These are phyloP conservation scores for Lineus longissimus DNA, from an alignment of 1,140 invertebrate genomes.

Conservation along the genomic window DNA sequence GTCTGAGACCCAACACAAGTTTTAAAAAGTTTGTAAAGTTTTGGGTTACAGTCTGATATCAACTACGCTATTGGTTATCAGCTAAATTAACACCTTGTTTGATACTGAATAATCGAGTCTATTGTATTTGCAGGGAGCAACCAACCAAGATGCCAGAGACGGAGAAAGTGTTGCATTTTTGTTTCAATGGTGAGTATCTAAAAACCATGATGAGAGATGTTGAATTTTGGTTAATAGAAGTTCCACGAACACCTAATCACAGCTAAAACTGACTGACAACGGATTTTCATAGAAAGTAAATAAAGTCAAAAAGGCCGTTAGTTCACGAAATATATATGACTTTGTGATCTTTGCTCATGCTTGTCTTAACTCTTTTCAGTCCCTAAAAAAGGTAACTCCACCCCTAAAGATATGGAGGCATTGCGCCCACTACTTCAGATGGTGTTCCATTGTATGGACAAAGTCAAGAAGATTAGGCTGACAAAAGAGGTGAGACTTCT, in stretches of 20 bases:
- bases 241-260: too few species aligned
- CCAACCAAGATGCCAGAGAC: constrained; percentile 65
- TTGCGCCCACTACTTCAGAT: constrained; percentile 78
- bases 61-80: too few species aligned
- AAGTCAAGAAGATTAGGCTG: constrained; percentile 80
- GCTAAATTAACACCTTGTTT: too few species aligned
- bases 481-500: constrained; percentile 86
- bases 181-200: constrained; percentile 64
- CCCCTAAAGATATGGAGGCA: constrained; percentile 64
- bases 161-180: constrained; percentile 77
- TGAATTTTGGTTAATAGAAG: too few species aligned
- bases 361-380: constrained; percentile 37
- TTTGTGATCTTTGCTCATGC: too few species aligned
- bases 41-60: too few species aligned
- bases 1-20: neutral
- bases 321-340: too few species aligned
- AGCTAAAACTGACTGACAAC: too few species aligned
- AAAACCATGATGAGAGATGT: neutral
- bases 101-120: too few species aligned
- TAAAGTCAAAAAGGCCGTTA: too few species aligned
- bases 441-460: constrained; percentile 88
- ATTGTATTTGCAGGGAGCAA: constrained; percentile 58
- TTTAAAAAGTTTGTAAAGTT: neutral
- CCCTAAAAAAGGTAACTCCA: constrained; percentile 46
- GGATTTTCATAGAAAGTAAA: too few species aligned